Base-by-base conservation (phyloP, 2,797 vertebrate species). In the Clarias fuscus region DNA sequence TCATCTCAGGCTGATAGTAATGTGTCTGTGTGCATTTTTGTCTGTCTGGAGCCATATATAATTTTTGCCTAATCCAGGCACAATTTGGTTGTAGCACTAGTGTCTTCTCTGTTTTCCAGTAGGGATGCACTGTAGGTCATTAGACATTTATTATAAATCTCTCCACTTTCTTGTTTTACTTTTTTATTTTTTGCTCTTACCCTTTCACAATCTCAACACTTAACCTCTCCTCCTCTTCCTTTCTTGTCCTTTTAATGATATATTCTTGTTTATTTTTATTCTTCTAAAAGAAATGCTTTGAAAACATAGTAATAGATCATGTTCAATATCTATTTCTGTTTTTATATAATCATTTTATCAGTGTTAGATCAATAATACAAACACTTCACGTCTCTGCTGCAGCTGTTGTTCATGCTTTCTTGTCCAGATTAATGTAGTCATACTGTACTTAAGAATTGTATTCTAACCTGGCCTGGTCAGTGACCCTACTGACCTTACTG, bases 31-130 rank as follows among this genome's bases (percentile, higher is more conserved):
- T 75, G 18, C 37, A 1, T 78, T n/a, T 77, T 4, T 71, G 53
- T 71, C 24, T 79, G 75, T 79, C 58, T 76, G 72, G 27, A 73
- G 18, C 24, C 58, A 53, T 62, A 22, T 48, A 59, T 80, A 37
- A 81, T 5, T 71, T 71, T 10, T 86, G 27, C n/a, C 7, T 37
- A 40, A 71, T 76, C 15, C 58, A 30, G 73, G 43, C 20, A 37
- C 43, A 82, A 5, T 18, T 59, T 14, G 18, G 14, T 82, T 80
- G 10, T 24, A 75, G 48, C 73, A 62, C 8, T 53, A 15, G 85
- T 24, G 75, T 65, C 27, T 75, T 48, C 6, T 75, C n/a, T 75
- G 18, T 73, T 86, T 86, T 40, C 43, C 61, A 86, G 40, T 40
- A 64, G 58, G 53, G 30, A 70, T 75, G 70, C 17, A 65, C 37